A percentile compares a stretch with the other conserved stretches of the same genome.
These are phyloP conservation scores for Steatocranus sp. DNA, from an alignment of 2,797 vertebrate species.

Conservation along the genomic window DNA sequence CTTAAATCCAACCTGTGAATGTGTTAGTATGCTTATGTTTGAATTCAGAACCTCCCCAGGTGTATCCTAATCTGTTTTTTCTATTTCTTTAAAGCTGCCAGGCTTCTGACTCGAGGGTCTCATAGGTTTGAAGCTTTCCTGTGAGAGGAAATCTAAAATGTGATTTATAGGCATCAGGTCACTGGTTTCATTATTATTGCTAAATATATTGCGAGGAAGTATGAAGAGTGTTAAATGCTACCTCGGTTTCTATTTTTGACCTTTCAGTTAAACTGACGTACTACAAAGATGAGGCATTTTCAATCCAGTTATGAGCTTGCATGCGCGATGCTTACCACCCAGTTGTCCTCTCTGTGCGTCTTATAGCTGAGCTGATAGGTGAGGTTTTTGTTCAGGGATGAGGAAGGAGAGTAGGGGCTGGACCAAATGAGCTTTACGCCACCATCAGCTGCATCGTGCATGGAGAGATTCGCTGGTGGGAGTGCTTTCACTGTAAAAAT, in stretches of 20 bases:
- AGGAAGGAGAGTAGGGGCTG: conserved; percentile 58
- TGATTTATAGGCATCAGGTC: not conserved
- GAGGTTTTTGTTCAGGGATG: conserved; percentile 41
- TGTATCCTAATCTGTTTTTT: not conserved
- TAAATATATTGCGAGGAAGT: not conserved
- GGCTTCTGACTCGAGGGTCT: not conserved
- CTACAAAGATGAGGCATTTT: not conserved
- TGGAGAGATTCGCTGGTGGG: conserved; percentile 48
- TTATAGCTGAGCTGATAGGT: conserved; percentile 70
- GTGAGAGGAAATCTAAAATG: not conserved
- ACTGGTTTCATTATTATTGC: not conserved
- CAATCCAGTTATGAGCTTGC: not conserved
- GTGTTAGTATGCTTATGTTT: not conserved
- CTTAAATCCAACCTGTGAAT: not conserved
- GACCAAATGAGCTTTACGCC: conserved; percentile 55
- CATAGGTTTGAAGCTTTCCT: not conserved
- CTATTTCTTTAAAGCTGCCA: not conserved
- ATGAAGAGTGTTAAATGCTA: not conserved
- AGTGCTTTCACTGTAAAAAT: conserved; percentile 59
- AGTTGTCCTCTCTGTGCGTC: conserved; percentile 37
- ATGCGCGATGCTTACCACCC: conserved; percentile 56
- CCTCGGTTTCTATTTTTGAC: not conserved
- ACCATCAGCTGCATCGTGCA: not conserved
- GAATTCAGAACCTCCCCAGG: not conserved
- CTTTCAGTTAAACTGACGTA: not conserved